Evolutionary conservation across 2,888 invertebrate species (phyloP).

Genomic region (Phymatocera aterrima): DNA sequence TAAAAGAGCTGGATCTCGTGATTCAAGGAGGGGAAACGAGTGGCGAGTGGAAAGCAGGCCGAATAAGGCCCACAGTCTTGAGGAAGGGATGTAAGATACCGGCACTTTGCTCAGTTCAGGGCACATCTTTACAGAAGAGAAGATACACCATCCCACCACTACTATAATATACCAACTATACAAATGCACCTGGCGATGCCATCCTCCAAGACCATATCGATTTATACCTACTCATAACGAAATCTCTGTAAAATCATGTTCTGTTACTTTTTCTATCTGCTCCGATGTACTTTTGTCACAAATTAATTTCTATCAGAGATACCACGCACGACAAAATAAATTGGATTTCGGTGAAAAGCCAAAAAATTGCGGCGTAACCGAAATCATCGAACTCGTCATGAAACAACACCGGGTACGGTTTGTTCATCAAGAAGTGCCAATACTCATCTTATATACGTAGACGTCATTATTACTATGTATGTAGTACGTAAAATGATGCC

Average conservation of each 20-base stretch:
- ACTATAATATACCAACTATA: background rate
- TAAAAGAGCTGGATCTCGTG: background rate
- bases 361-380: too few relatives aligned
- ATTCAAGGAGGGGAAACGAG: background rate
- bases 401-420: background rate
- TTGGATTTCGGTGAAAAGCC: too few relatives aligned
- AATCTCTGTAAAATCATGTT: too few relatives aligned
- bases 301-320: too few relatives aligned
- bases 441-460: background rate
- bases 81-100: constrained; percentile 46
- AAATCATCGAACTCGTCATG: too few relatives aligned
- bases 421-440: background rate
- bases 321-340: too few relatives aligned
- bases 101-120: constrained; percentile 6
- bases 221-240: background rate
- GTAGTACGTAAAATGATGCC: background rate
- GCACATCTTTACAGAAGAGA: constrained; percentile 9
- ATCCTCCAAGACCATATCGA: constrained; percentile 1
- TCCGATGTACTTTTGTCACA: too few relatives aligned
- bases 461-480: background rate
- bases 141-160: background rate
- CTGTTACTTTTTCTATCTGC: too few relatives aligned
- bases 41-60: background rate
- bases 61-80: background rate
- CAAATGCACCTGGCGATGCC: constrained; percentile 2